phyloP scores from a whole-genome alignment of 2,888 invertebrate genomes.

The Aethes cnicana region DNA sequence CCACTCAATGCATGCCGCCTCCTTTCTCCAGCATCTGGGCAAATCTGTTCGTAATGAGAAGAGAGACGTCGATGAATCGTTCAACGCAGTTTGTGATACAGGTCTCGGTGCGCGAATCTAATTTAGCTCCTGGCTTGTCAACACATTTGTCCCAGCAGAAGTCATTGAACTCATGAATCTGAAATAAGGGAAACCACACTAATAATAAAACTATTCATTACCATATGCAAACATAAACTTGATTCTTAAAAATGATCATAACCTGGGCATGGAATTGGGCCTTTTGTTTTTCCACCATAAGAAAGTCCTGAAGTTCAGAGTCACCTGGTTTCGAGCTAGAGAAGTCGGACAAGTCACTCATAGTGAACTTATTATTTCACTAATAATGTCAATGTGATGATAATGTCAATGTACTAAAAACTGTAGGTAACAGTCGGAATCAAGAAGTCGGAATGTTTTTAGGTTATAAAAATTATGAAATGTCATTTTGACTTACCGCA shows the following conservation, averaged over 20 bases:
- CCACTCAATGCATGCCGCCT: constrained; percentile 75
- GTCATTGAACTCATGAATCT: constrained; percentile 97
- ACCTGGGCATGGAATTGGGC: constrained; percentile 95
- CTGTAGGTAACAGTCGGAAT: too few species aligned
- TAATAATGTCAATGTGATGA: too few species aligned
- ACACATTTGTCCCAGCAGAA: constrained; percentile 98
- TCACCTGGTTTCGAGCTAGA: constrained; percentile 78
- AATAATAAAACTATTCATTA: not conserved
- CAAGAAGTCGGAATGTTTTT: too few species aligned
- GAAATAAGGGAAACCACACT: constrained; percentile 46
- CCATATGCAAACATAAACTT: not conserved
- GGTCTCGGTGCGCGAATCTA: constrained; percentile 94
- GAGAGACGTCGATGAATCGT: constrained; percentile 95
- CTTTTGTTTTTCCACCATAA: constrained; percentile 92
- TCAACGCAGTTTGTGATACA: constrained; percentile 96
- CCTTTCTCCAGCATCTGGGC: constrained; percentile 92
- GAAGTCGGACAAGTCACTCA: constrained; percentile 70
- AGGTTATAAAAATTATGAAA: too few species aligned
- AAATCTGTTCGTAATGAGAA: constrained; percentile 94
- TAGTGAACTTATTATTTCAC: constrained; percentile 32
- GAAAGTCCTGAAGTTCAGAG: constrained; percentile 91
- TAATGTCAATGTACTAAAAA: too few species aligned
- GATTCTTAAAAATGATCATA: too few species aligned
- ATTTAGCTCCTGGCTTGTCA: constrained; percentile 92
- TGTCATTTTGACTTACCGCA: too few species aligned